A percentile compares a stretch with the other conserved stretches of the same genome.
Conservation (phyloP, 2,888 invertebrate species). For the Andricus curvator region DNA sequence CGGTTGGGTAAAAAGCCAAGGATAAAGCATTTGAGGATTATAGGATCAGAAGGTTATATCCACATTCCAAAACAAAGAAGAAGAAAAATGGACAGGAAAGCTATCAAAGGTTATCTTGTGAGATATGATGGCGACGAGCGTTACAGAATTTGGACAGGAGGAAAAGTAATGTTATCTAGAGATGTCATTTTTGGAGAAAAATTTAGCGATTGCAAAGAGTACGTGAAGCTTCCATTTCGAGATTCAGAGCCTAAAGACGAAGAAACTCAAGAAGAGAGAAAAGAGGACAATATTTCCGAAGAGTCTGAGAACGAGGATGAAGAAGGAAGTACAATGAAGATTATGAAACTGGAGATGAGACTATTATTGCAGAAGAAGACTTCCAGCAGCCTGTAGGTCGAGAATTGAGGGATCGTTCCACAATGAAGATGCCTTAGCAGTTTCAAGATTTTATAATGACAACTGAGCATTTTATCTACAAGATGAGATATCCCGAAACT, state of each 20-base stretch:
- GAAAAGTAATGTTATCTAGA: conserved; percentile 57
- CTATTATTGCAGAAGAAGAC: too few relatives aligned
- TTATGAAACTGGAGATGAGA: too few relatives aligned
- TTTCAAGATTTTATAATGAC: too few relatives aligned
- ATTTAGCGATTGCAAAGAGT: conserved; percentile 38
- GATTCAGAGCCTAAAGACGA: conserved; percentile 19
- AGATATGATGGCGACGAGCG: conserved; percentile 65
- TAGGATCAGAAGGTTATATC: conserved; percentile 40
- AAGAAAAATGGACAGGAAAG: conserved; percentile 46
- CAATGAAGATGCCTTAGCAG: too few relatives aligned
- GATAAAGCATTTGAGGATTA: conserved; percentile 33
- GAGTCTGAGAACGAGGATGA: too few relatives aligned
- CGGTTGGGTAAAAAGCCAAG: conserved; percentile 50
- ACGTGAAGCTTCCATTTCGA: conserved; percentile 36
- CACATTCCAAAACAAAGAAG: conserved; percentile 41
- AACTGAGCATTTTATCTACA: too few relatives aligned
- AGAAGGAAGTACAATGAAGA: too few relatives aligned
- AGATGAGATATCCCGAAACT: too few relatives aligned
- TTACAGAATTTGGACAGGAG: conserved; percentile 58
- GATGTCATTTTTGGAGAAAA: conserved; percentile 61
- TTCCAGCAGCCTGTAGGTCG: too few relatives aligned
- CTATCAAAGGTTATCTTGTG: conserved; percentile 46
- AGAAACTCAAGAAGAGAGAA: background rate
- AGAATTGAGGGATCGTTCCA: too few relatives aligned
- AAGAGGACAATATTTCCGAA: too few relatives aligned